Conservation (phyloP, 1,140 invertebrate species). For the Ceratitis capitata region DNA sequence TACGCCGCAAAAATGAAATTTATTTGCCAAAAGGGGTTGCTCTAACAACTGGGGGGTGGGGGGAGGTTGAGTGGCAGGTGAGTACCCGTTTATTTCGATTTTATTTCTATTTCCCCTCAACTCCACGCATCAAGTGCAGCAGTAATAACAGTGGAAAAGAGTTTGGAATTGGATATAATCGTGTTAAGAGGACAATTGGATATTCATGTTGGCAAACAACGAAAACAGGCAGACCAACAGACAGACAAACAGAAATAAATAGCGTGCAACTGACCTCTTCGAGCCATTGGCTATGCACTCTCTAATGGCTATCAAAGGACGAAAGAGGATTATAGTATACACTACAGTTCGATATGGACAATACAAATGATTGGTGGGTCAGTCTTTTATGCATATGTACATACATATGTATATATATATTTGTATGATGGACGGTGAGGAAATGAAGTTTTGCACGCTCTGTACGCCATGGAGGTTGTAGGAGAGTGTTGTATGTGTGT, state of each 20-base stretch:
- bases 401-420: not conserved
- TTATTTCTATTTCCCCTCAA: not conserved
- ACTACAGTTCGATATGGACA: not conserved
- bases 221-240: too few relatives aligned
- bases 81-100: not conserved
- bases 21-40: not conserved
- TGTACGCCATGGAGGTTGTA: not conserved
- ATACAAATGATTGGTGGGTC: not conserved
- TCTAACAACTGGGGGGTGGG: not conserved
- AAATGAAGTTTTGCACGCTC: not conserved
- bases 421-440: not conserved
- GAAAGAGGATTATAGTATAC: not conserved
- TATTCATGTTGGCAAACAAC: slow-evolving; percentile 26
- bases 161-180: slow-evolving; percentile 15
- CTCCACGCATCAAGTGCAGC: slow-evolving; percentile 9
- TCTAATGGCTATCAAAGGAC: not conserved
- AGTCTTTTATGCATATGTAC: not conserved
- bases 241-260: too few relatives aligned
- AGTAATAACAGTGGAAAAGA: not conserved
- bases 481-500: not conserved
- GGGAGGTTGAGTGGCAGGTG: not conserved
- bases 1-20: not conserved
- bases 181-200: slow-evolving; percentile 35
- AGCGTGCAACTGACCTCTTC: not conserved
- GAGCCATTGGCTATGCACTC: not conserved